These are phyloP conservation scores for Hirtodrosophila confusa DNA, from an alignment of 2,888 invertebrate species.

Conservation along the genomic window DNA sequence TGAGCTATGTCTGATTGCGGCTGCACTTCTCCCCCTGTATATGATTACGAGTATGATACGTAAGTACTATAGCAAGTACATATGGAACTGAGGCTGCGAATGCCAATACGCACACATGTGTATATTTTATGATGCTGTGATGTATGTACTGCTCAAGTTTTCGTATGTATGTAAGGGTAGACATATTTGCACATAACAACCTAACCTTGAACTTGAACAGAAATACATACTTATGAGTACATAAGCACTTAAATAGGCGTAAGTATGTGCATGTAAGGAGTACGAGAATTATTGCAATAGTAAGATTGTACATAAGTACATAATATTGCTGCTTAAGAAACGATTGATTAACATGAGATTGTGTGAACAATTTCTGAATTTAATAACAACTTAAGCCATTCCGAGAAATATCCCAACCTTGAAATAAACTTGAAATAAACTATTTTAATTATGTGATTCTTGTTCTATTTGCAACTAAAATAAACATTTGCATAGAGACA, in stretches of 20 bases:
- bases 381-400: too few species aligned
- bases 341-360: too few species aligned
- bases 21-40: slow-evolving; percentile 34
- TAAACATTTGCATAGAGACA: too few species aligned
- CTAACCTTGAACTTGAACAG: slow-evolving; percentile 61
- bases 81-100: slow-evolving; percentile 7
- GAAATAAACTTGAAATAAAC: too few species aligned
- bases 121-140: slow-evolving; percentile 11
- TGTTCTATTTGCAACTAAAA: too few species aligned
- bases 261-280: neutral
- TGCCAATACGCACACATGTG: slow-evolving; percentile 15
- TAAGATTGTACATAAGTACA: too few species aligned
- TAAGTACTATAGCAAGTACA: slow-evolving; percentile 1
- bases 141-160: slow-evolving; percentile 1
- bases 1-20: slow-evolving; percentile 64
- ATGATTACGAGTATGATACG: slow-evolving; percentile 1
- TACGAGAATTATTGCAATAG: too few species aligned
- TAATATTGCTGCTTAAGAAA: too few species aligned
- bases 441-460: too few species aligned
- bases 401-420: too few species aligned
- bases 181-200: slow-evolving; percentile 10
- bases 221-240: slow-evolving; percentile 1
- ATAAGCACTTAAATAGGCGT: neutral
- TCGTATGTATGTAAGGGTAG: slow-evolving; percentile 2
- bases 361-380: neutral